These are phyloP conservation scores for Schizaphis graminum DNA, from an alignment of 2,888 invertebrate species.

Conservation along the genomic window DNA sequence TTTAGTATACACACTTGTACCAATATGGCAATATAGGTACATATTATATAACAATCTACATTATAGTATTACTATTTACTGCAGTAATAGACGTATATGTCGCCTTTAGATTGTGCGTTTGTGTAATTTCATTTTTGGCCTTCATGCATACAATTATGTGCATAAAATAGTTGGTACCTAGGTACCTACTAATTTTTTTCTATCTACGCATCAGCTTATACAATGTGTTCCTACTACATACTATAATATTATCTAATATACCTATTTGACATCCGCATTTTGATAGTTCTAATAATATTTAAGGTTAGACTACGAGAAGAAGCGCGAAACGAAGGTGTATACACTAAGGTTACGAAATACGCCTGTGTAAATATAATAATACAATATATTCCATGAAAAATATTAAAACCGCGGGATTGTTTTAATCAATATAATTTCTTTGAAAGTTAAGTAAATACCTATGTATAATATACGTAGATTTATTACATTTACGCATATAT, in stretches of 20 bases:
- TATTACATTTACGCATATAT: neutral
- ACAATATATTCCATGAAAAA: conserved; percentile 8
- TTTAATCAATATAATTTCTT: neutral
- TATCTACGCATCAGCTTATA: neutral
- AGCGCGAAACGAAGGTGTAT: conserved; percentile 6
- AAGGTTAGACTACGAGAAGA: neutral
- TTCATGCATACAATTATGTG: neutral
- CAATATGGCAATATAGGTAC: neutral
- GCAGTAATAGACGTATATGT: neutral
- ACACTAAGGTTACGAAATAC: conserved; percentile 2
- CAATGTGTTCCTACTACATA: neutral
- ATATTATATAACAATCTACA: neutral
- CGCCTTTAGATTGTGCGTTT: neutral
- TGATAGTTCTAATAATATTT: neutral
- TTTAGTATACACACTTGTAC: neutral
- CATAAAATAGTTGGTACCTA: neutral
- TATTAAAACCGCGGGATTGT: conserved; percentile 8
- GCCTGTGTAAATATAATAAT: neutral
- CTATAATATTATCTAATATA: neutral
- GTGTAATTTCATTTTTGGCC: neutral
- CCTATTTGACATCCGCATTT: neutral
- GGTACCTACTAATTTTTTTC: neutral
- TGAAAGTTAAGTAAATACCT: neutral
- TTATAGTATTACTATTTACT: neutral
- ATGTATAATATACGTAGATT: neutral